Percentiles rank a stretch among this genome's conserved stretches.
Evolutionary conservation across 92 coral and sea anemone species (phyloP).

Genomic region (Zoanthus gigantus): DNA sequence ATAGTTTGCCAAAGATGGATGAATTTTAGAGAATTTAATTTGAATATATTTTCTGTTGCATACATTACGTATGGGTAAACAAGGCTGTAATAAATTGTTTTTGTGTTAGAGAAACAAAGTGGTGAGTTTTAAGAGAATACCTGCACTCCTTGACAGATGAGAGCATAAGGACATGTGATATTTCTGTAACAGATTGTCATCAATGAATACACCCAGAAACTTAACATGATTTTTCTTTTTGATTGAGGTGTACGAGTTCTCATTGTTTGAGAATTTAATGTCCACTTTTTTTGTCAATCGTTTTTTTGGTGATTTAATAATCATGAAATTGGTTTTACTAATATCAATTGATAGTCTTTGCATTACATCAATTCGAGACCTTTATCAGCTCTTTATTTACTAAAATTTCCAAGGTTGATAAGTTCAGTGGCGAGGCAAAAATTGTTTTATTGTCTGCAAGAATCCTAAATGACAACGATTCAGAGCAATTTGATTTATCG

Average conservation of each 20-base stretch:
- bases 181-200: conserved; percentile 40
- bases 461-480: conserved; percentile 6
- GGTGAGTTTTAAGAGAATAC: conserved; percentile 53
- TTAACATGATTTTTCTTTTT: conserved; percentile 42
- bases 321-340: conserved; percentile 13
- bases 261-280: conserved; percentile 6
- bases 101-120: conserved; percentile 41
- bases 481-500: neutral
- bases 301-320: neutral
- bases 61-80: conserved; percentile 53
- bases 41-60: conserved; percentile 19
- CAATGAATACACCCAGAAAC: conserved; percentile 57
- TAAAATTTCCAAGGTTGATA: neutral
- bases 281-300: neutral
- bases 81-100: conserved; percentile 43
- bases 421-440: conserved; percentile 11
- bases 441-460: conserved; percentile 34
- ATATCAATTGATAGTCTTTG: conserved; percentile 21
- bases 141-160: conserved; percentile 40
- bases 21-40: too few relatives aligned
- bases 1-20: too few relatives aligned
- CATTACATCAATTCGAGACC: conserved; percentile 17
- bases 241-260: conserved; percentile 9
- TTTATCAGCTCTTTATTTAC: conserved; percentile 10
- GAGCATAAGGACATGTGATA: conserved; percentile 42